Base-by-base conservation (phyloP, 2,113 vertebrate species). In the Leucoraja erinaceus region DNA sequence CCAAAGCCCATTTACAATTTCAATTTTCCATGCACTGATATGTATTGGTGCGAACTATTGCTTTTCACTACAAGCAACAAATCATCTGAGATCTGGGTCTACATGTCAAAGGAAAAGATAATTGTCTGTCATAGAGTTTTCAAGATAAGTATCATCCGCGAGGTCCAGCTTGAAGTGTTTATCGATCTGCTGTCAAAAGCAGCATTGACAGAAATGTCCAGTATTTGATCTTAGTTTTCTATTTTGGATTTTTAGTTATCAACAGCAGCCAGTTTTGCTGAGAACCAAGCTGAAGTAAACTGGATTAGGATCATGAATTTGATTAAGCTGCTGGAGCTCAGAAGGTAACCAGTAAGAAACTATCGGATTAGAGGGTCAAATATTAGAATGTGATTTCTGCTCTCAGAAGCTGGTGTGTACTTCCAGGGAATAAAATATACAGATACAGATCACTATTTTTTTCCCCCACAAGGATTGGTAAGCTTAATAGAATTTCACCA, bases 81-180 rank as follows among this genome's bases (percentile, higher is more conserved):
- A 9, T 66, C 31, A 47, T 16, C 88, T 11, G n/a, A 33, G 31
- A 20, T 90, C 11, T 47, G 38, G 63, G 63, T 22, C 31, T 38
- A 90, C 86, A 33, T 70, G 63, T 90, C 63, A 68, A 70, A 84
- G 81, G 81, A 11, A 84, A 84, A 90, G n/a, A 20, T 38, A 38
- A 90, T 70, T 90, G 33, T 68, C 31, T 31, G 63, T 90, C 88
- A 70, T 38, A 68, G 20, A 90, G 31, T 66, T 90, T 90, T 66
- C n/a, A 90, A n/a, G 88, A 90, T 25, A 70, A 38, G 20, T 38
- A 63, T 38, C 63, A 90, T 22, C 3, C 63, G 20, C 20, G 12
- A 68, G 33, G 14, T 6, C 1, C 4, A 70, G 66, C 33, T 14
- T 68, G 63, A 90, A 14, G 31, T 5, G 8, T 38, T 38, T 68